Conservation (phyloP, 2,797 vertebrate genomes). For the Sebastes paucispinis region DNA sequence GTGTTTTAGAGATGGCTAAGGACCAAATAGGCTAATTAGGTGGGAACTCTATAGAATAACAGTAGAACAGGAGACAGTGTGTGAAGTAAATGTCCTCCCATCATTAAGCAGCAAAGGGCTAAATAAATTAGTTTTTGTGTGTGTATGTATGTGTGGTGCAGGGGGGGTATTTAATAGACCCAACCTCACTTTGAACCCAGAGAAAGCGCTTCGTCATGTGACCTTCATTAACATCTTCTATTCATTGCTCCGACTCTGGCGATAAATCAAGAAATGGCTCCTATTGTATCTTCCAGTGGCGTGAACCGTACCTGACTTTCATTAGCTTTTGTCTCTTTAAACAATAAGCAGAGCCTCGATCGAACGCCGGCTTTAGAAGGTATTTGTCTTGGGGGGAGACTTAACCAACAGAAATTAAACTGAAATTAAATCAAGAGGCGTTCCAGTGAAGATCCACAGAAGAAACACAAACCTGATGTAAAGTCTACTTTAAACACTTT, state of each 20-base stretch:
- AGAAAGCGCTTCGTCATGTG: constrained; percentile 64
- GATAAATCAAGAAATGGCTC: constrained; percentile 73
- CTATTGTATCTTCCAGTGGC: constrained; percentile 64
- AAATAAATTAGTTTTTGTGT: constrained; percentile 40
- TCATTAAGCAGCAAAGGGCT: constrained; percentile 59
- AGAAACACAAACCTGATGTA: background rate
- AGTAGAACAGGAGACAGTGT: constrained; percentile 46
- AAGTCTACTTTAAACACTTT: constrained; percentile 23
- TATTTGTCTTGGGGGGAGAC: constrained; percentile 35
- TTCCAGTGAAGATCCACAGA: background rate
- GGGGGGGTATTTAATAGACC: constrained; percentile 59
- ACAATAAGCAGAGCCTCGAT: constrained; percentile 58
- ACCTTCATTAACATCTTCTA: constrained; percentile 79
- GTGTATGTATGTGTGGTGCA: background rate
- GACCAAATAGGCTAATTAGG: constrained; percentile 70
- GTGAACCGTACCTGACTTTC: constrained; percentile 58
- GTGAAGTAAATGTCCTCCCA: constrained; percentile 49
- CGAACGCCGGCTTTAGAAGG: constrained; percentile 39
- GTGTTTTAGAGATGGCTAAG: constrained; percentile 40
- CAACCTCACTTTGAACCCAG: constrained; percentile 60
- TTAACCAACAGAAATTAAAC: constrained; percentile 27
- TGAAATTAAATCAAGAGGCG: constrained; percentile 30
- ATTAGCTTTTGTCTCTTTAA: constrained; percentile 66
- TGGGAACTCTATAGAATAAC: constrained; percentile 59
- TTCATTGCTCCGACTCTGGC: constrained; percentile 61